phyloP scores from a whole-genome alignment of 2,797 vertebrate species.

The Etheostoma nigrum region DNA sequence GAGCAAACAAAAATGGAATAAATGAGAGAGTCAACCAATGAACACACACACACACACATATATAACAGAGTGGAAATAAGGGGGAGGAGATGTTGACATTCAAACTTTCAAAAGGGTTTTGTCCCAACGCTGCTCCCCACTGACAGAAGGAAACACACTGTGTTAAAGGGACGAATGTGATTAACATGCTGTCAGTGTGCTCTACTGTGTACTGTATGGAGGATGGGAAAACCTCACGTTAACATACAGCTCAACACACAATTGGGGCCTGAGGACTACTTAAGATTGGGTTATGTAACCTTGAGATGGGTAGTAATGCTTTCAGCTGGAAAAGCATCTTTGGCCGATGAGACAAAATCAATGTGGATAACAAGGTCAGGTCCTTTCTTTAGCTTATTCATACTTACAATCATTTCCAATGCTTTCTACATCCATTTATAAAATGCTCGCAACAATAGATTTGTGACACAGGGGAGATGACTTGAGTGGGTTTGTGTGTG shows the following conservation, averaged over 20 bases:
- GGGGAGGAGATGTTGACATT: conserved; percentile 67
- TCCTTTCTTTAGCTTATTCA: conserved; percentile 23
- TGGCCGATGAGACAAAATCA: conserved; percentile 51
- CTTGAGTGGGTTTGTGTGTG: neutral
- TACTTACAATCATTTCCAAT: neutral
- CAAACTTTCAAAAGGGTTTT: conserved; percentile 68
- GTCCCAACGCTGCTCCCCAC: conserved; percentile 44
- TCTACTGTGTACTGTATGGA: conserved; percentile 38
- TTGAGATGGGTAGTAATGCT: conserved; percentile 49
- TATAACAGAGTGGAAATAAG: conserved; percentile 21
- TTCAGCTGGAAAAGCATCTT: conserved; percentile 40
- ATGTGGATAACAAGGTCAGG: conserved; percentile 37
- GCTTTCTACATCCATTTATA: neutral
- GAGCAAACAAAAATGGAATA: conserved; percentile 8
- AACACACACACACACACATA: conserved; percentile 12
- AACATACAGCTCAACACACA: conserved; percentile 27
- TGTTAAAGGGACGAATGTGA: conserved; percentile 51
- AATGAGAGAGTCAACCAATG: conserved; percentile 6
- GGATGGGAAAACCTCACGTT: neutral
- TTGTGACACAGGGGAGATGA: neutral
- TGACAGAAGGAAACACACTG: conserved; percentile 54
- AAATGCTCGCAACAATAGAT: neutral
- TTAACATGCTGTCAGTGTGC: conserved; percentile 57
- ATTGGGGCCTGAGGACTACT: conserved; percentile 32
- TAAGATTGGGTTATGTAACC: conserved; percentile 52